phyloP scores from a whole-genome alignment of 2,797 vertebrate genomes.

The Scleropages formosus region DNA sequence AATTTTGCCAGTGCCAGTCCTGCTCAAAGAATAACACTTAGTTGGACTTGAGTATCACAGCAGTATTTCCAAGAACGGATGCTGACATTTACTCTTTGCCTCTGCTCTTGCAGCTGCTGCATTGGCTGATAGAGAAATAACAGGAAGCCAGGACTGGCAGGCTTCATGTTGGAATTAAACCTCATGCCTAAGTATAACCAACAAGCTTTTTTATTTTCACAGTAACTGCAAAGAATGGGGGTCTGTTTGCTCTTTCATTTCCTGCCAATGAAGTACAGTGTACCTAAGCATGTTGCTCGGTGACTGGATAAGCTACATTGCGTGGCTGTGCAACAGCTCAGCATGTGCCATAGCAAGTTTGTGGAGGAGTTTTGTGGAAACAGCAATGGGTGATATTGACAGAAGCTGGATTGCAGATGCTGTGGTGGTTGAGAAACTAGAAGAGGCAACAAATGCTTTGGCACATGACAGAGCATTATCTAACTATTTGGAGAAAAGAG shows the following conservation, averaged over 20 bases:
- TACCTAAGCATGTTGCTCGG: not conserved
- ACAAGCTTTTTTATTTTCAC: not conserved
- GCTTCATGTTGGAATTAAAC: not conserved
- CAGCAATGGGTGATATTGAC: too few relatives aligned
- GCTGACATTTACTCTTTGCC: not conserved
- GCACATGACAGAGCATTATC: too few relatives aligned
- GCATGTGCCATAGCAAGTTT: too few relatives aligned
- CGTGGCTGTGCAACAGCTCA: too few relatives aligned
- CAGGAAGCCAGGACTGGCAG: not conserved
- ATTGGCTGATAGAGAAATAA: constrained; percentile 13
- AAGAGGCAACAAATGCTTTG: too few relatives aligned
- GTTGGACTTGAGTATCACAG: not conserved
- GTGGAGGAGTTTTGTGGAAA: not conserved
- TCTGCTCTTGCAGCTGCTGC: not conserved
- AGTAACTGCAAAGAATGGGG: not conserved
- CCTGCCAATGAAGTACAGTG: not conserved
- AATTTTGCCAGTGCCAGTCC: too few relatives aligned
- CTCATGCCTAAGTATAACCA: not conserved
- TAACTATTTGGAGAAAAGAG: not conserved
- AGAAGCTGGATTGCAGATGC: too few relatives aligned
- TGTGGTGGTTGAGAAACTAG: too few relatives aligned
- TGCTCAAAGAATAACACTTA: not conserved
- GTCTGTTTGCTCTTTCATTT: constrained; percentile 10
- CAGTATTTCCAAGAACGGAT: constrained; percentile 1
- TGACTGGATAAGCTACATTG: too few relatives aligned